These are phyloP conservation scores for Ctenodactylus gundi DNA, from an alignment of 2,113 vertebrate species.

Conservation along the genomic window DNA sequence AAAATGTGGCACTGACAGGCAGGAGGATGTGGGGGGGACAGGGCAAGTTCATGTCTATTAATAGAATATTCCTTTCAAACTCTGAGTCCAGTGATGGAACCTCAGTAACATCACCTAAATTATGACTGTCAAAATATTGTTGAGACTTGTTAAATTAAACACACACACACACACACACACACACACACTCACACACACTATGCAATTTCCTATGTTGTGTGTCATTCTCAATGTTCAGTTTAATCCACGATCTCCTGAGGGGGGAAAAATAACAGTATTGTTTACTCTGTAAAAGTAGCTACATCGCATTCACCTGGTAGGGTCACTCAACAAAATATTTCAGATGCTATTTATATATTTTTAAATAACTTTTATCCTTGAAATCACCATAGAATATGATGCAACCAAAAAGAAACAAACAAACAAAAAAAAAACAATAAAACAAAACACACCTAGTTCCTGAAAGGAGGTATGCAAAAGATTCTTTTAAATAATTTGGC, in stretches of 20 bases:
- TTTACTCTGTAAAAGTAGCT: not conserved
- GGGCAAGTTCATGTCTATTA: not conserved
- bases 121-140: not conserved
- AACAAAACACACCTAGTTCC: not conserved
- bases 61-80: not conserved
- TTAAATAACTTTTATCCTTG: not conserved
- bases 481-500: constrained; percentile 44
- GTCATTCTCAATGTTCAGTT: no score
- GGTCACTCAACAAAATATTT: constrained; percentile 1
- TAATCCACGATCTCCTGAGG: no score
- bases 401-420: not conserved
- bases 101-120: not conserved
- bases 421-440: not conserved
- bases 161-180: no score
- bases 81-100: not conserved
- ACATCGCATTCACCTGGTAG: not conserved
- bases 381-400: not conserved
- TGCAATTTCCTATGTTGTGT: no score
- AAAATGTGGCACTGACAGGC: not conserved
- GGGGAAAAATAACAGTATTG: no score
- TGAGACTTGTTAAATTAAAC: no score
- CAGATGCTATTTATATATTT: not conserved
- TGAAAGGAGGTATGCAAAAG: constrained; percentile 4
- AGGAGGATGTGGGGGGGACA: not conserved
- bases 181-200: no score